phyloP scores from a whole-genome alignment of 2,888 invertebrate genomes.

The Cephus nigrinus region DNA sequence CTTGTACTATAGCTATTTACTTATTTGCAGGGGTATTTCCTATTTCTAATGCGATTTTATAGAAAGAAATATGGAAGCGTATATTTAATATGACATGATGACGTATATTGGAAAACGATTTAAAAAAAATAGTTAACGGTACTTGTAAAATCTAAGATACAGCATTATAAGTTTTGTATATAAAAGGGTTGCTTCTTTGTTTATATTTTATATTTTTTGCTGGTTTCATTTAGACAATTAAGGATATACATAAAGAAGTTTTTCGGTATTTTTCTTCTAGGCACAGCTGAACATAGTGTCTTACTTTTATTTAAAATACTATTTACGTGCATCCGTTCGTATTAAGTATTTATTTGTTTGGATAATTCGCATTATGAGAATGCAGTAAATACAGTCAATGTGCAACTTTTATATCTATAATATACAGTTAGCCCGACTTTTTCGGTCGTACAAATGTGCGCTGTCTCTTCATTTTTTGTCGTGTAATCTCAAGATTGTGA shows the following conservation, averaged over 20 bases:
- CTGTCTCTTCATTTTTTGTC: conserved; percentile 73
- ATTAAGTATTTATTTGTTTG: background rate
- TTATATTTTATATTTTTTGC: background rate
- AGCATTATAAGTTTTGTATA: background rate
- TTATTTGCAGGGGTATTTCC: background rate
- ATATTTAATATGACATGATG: background rate
- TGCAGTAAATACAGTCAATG: background rate
- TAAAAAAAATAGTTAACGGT: background rate
- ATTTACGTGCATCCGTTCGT: background rate
- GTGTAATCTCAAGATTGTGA: conserved; percentile 76
- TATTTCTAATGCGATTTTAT: background rate
- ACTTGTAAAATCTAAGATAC: background rate
- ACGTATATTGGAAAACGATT: no score
- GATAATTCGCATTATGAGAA: background rate
- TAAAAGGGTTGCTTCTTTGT: background rate
- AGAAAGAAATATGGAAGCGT: background rate
- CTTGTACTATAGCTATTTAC: background rate
- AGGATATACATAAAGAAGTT: background rate
- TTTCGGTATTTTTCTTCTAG: background rate
- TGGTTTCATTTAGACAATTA: background rate
- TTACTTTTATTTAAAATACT: background rate
- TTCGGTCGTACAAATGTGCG: conserved; percentile 73
- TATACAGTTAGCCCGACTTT: conserved; percentile 62
- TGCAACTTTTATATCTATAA: conserved; percentile 1
- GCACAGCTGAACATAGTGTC: background rate